Base-by-base conservation (phyloP, 2,113 vertebrate genomes). In the Lagopus leucura region DNA sequence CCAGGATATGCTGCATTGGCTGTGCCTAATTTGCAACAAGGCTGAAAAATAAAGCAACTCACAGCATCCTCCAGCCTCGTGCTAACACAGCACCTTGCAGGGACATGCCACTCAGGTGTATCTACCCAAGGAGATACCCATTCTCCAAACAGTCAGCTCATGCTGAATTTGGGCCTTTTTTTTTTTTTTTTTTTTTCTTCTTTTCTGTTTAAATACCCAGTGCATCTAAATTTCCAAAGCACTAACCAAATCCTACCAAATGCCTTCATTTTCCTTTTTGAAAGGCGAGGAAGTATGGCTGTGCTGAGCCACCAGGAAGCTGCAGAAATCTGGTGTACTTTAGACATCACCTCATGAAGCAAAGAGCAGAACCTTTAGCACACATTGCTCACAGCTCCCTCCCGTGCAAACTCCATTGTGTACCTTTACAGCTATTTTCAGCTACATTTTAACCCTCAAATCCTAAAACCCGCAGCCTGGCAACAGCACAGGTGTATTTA, bases 41-140 rank as follows among this genome's bases (percentile, higher is more conserved):
- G 92, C 52, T 36, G 89, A 85, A 85, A 96, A 96, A 92, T 93
- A 92, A 95, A 94, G 48, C 48, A 87, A 43, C n/a, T 91, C 40
- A 9, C 47, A 69, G n/a, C 70, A 61, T 45, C n/a, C 48, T 48
- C 14, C 77, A 43, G 36, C 50, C 43, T 69, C 32, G 34, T 17
- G 10, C 81, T 92, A 69, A 28, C 80, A 34, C 2, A 70, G 77
- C 70, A 18, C 47, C 8, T 72, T 72, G 25, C 58, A 84, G 45
- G 32, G 27, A 30, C 0, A 0, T 4, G 6, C 34, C 69, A 52
- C 4, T 1, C 28, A 40, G 3, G 3, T 0, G 1, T 14, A 3
- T 32, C 65, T 25, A 38, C 42, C 21, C 25, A 7, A 61, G 34
- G 38, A 66, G 40, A 32, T 10, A 22, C 3, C 28, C 14, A 47